Conservation (phyloP, 2,888 invertebrate genomes). For the Cerastis rubricosa region DNA sequence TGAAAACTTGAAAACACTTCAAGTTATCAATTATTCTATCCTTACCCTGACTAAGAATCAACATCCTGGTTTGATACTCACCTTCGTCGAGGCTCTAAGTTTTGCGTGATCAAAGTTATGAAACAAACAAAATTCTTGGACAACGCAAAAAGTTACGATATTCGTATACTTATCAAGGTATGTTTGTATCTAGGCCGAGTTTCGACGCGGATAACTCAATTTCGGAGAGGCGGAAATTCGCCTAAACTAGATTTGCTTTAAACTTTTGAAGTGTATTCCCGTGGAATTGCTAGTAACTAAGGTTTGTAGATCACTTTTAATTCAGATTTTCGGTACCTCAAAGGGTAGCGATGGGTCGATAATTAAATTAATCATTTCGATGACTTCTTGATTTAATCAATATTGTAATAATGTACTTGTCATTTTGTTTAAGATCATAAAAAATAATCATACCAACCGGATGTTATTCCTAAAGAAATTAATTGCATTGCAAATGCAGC, state of each 20-base stretch:
- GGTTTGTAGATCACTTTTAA: neutral
- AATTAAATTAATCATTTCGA: neutral
- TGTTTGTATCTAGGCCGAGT: constrained; percentile 28
- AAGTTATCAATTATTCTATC: neutral
- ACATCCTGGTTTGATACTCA: neutral
- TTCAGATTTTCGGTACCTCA: neutral
- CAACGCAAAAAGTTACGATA: neutral
- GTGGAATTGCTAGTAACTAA: neutral
- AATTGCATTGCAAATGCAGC: neutral
- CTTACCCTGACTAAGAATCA: neutral
- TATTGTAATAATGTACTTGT: neutral
- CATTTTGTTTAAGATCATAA: neutral
- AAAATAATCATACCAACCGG: neutral
- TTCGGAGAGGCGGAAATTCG: constrained; percentile 48
- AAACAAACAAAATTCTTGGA: neutral
- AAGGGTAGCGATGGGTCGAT: neutral
- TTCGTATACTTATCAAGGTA: neutral
- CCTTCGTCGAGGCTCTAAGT: neutral
- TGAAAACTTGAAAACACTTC: no score
- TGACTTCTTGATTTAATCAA: neutral
- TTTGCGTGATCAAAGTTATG: neutral
- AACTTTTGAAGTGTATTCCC: constrained; percentile 43
- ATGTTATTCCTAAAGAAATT: neutral
- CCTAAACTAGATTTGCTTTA: constrained; percentile 33
- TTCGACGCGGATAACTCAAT: constrained; percentile 47